These are phyloP conservation scores for Dascillus cervinus DNA, from an alignment of 2,888 invertebrate species.

Conservation along the genomic window DNA sequence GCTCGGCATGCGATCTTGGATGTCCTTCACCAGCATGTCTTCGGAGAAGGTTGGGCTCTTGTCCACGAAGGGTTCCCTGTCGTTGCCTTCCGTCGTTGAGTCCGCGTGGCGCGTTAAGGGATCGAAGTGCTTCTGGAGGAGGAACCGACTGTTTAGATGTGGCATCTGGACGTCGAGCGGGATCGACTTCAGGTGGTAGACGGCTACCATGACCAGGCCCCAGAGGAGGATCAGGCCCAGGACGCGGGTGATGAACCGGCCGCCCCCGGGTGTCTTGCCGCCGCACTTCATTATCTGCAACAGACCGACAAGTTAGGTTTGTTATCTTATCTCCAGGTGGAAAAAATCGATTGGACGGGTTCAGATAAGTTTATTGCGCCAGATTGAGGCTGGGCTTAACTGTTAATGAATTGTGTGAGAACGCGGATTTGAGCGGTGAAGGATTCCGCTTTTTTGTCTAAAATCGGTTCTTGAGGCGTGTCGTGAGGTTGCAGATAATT, in stretches of 20 bases:
- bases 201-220: constrained; percentile 43
- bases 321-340: too few relatives aligned
- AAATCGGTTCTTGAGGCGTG: too few relatives aligned
- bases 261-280: constrained; percentile 23
- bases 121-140: constrained; percentile 45
- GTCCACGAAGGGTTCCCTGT: constrained; percentile 53
- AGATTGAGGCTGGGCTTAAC: too few relatives aligned
- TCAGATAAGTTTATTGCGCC: too few relatives aligned
- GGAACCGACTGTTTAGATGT: constrained; percentile 43
- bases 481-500: too few relatives aligned
- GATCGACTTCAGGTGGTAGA: constrained; percentile 38
- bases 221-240: constrained; percentile 42
- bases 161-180: constrained; percentile 37
- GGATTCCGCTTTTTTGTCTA: too few relatives aligned
- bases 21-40: constrained; percentile 67
- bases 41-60: constrained; percentile 57
- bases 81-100: constrained; percentile 40
- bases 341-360: too few relatives aligned
- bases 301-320: too few relatives aligned
- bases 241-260: constrained; percentile 44
- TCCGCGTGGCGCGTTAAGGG: constrained; percentile 37
- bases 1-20: constrained; percentile 73
- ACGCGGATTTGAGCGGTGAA: too few relatives aligned
- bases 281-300: constrained; percentile 16
- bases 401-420: too few relatives aligned